These are phyloP conservation scores for Coreius guichenoti DNA, from an alignment of 2,797 vertebrate genomes.

Conservation along the genomic window DNA sequence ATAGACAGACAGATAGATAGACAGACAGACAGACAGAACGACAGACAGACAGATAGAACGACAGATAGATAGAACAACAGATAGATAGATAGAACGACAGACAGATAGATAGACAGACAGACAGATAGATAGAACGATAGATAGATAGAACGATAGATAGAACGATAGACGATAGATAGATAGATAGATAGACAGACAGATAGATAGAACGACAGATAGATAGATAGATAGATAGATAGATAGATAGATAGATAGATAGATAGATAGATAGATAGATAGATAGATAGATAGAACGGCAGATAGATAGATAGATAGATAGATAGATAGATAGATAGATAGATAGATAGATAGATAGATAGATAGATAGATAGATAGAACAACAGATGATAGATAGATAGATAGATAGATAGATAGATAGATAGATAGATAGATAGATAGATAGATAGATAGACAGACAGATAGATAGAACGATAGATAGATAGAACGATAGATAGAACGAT, in stretches of 20 bases:
- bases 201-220: no score
- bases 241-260: no score
- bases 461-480: background rate
- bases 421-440: no score
- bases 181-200: background rate
- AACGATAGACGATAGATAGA: no score
- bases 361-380: no score
- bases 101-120: background rate
- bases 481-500: background rate
- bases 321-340: background rate
- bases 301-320: background rate
- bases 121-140: background rate
- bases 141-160: background rate
- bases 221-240: no score
- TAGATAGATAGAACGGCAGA: no score
- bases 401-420: no score
- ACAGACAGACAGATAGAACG: background rate
- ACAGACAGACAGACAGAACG: fast-evolving
- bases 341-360: background rate
- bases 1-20: fast-evolving
- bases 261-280: no score
- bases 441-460: background rate
- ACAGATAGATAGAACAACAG: background rate
- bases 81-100: background rate
- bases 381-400: no score